These are phyloP conservation scores for Lycophotia porphyrea DNA, from an alignment of 2,888 invertebrate species.

Conservation along the genomic window DNA sequence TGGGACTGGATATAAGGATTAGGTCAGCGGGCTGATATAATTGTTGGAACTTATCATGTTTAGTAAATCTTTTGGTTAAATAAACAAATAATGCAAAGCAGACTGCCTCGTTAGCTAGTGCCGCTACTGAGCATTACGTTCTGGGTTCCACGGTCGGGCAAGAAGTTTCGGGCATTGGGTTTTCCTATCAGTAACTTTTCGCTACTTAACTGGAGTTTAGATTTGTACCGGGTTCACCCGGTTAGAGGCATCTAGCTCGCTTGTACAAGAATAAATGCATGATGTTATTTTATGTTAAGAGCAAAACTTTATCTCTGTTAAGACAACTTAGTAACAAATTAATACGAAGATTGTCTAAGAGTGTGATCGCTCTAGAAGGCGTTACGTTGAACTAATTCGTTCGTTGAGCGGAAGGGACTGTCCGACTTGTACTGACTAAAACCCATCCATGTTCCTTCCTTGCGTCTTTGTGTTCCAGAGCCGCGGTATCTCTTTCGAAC, in stretches of 20 bases:
- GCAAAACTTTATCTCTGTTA: background rate
- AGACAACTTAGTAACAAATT: background rate
- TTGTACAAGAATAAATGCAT: background rate
- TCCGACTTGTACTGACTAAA: no score
- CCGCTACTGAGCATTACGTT: background rate
- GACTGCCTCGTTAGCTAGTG: background rate
- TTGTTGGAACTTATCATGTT: background rate
- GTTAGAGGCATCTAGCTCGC: background rate
- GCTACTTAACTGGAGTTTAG: background rate
- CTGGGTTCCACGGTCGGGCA: no score
- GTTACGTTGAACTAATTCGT: background rate
- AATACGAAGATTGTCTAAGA: background rate
- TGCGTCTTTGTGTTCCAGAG: no score
- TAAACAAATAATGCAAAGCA: background rate
- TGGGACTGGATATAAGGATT: background rate
- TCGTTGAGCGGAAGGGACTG: no score
- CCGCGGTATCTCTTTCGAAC: no score
- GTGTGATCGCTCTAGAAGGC: background rate
- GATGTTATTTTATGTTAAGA: background rate
- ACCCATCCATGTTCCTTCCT: no score
- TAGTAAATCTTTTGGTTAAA: background rate
- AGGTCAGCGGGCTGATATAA: background rate
- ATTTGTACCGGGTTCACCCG: background rate
- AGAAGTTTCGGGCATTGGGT: background rate
- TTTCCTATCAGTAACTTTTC: background rate